Evolutionary conservation across 2,113 vertebrate genomes (phyloP), one percentile per base, ranked within the genome.

Genomic region (Corythornis vintsioides): DNA sequence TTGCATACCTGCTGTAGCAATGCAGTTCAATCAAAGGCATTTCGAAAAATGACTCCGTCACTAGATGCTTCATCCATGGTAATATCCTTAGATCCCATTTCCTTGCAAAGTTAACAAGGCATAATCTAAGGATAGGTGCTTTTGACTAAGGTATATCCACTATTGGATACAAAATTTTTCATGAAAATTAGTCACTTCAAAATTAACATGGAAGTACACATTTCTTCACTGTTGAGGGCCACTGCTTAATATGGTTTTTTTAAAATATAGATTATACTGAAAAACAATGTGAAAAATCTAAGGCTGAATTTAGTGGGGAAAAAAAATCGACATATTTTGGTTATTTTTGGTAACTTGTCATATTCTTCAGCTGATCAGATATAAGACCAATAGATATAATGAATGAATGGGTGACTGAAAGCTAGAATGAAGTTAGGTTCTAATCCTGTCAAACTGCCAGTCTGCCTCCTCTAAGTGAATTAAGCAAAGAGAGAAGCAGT

Each of bases 91-190:
- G 82, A 65, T 93, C 72, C 66, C 73, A 92, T 95, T 91, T 91
- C 66, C 86, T 75, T 86, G 91, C 69, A n/a, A 92, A 89, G 86
- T 94, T 94, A 96, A 92, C 89, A 94, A 85, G 72, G 79, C 91
- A 53, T 94, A 19, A 76, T 93, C 55, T 57, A 29, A 90, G 77
- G 84, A 94, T 92, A 89, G 81, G 92, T 93, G 86, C 67, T 74
- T 93, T 93, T 95, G 74, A 31, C 64, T 80, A 48, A 78, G 64
- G 20, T 76, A 56, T 72, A 76, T 63, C n/a, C 35, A 74, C 29
- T 56, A 55, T 22, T 59, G n/a, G 71, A n/a, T 80, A 59, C 60
- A 5, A 15, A 43, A 50, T 85, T 92, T 93, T 69, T 96, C 83
- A 79, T 81, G 5, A 73, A 81, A 92, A 82, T 25, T 73, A 82